Evolutionary conservation across 2,113 vertebrate species (phyloP), one percentile per base, ranked within the genome.

Genomic region (Istiophorus platypterus): DNA sequence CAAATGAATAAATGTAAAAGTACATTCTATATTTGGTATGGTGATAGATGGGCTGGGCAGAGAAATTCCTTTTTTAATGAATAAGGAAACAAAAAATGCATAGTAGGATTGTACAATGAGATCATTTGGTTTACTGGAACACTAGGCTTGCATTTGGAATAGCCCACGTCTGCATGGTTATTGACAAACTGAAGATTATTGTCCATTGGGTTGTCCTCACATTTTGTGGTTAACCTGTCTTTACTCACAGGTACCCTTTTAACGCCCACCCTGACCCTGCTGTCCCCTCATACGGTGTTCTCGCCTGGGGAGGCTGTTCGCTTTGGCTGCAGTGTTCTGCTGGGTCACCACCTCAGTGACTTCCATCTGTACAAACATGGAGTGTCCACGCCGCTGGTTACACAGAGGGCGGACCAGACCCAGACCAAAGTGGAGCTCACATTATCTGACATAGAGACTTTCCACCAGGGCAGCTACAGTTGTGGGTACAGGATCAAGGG

Each of bases 391-490:
- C 94, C 94, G 0, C 91, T 94, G 54, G 94, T 95, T 26, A 94
- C 92, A 1, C 93, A 94, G 88, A 85, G 92, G 56, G 92, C 90
- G 0, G 94, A 93, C n/a, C 90, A 90, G 47, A 82, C 84, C 39
- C 94, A 94, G 75, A 77, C 82, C 37, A 80, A 57, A 2, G 93
- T 92, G 63, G 94, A 94, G 78, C 85, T 95, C 71, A 94, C 89
- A 0, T 76, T 95, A 59, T 90, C 93, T 0, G 92, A 94, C 66
- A 62, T 95, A 47, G 93, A 95, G 75, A 84, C 82, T 5, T 89
- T 88, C 42, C 93, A 95, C 74, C 93, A 95, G 84, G 94, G 94
- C 86, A 95, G 93, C 85, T 95, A 95, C 79, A 94, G 90, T 63
- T 95, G 95, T 82, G 65, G 88, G 26, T 95, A 95, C 80, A 93